Base-by-base conservation (phyloP, 2,888 invertebrate species). In the Escarpia spicata region DNA sequence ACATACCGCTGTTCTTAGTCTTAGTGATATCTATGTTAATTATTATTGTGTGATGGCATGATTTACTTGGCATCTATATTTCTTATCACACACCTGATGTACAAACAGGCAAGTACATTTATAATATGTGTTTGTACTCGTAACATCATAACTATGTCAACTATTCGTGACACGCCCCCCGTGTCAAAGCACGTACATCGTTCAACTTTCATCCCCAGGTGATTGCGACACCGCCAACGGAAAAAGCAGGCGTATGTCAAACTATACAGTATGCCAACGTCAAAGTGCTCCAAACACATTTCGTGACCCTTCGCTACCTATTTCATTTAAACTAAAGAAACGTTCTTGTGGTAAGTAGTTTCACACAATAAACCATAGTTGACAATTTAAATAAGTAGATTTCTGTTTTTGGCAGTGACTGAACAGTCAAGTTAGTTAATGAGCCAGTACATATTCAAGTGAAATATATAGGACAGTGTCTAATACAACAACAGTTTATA, bases 11-110 rank as follows among this genome's bases (percentile, higher is more conserved):
- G 75, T 9, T 52, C 52, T 52, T 52, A 52, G 9, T 75, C 75
- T 75, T 26, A 75, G 75, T 75, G 75, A 75, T 52, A 52, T 75
- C 75, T 75, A 75, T 75, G 75, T 75, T 75, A 75, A 75, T 75
- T 75, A 75, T 75, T 75, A 75, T 15, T 26, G 75, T 75, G 75
- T 75, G 75, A n/a, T 26, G 75, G 75, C 75, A n/a, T 75, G 75
- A 75, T 75, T 75, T 75, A 75, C 75, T 75, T 75, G 75, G 75
- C 75, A 75, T 75, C 75, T 75, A 75, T 75, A 75, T 75, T 75
- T 75, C 75, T 75, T 75, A 75, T 75, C 75, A 75, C 75, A 75
- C 75, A n/a, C 75, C 75, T 26, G 75, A 75, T 26, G 26, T 75
- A 75, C 75, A 75, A 19, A 75, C 19, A 26, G 26, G 19, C n/a